A percentile compares a stretch with the other conserved stretches of the same genome.
Conservation (phyloP, 1,140 invertebrate species). For the Drosophila arizonae region DNA sequence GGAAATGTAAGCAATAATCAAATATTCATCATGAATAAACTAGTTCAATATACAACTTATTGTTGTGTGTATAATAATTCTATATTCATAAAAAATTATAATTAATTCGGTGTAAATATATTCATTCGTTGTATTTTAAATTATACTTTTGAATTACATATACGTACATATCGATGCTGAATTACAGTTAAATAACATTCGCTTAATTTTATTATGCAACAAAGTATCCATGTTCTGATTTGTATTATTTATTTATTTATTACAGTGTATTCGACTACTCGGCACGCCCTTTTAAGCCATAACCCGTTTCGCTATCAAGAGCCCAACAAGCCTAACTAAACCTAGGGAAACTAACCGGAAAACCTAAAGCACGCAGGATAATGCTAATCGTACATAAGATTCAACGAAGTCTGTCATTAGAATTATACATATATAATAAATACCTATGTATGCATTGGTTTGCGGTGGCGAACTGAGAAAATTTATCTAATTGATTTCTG, state of each 20-base stretch:
- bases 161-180: slow-evolving; percentile 37
- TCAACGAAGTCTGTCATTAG: slow-evolving; percentile 63
- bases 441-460: slow-evolving; percentile 40
- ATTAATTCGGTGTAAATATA: slow-evolving; percentile 77
- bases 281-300: slow-evolving; percentile 54
- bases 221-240: slow-evolving; percentile 51
- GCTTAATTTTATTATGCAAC: slow-evolving; percentile 68
- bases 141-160: slow-evolving; percentile 62
- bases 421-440: slow-evolving; percentile 23
- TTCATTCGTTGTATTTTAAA: slow-evolving; percentile 81
- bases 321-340: slow-evolving; percentile 69
- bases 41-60: slow-evolving; percentile 76
- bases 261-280: slow-evolving; percentile 44
- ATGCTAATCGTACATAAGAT: slow-evolving; percentile 37
- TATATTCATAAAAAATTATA: slow-evolving; percentile 75
- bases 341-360: slow-evolving; percentile 55
- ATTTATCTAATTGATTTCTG: slow-evolving; percentile 75
- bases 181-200: slow-evolving; percentile 64
- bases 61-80: slow-evolving; percentile 62
- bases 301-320: slow-evolving; percentile 61
- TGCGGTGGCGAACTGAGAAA: slow-evolving; percentile 69
- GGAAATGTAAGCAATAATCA: slow-evolving; percentile 75
- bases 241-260: slow-evolving; percentile 26
- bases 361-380: slow-evolving; percentile 59
- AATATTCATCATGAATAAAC: slow-evolving; percentile 72